phyloP scores from a whole-genome alignment of 2,888 invertebrate genomes.

The Bombylius discolor region DNA sequence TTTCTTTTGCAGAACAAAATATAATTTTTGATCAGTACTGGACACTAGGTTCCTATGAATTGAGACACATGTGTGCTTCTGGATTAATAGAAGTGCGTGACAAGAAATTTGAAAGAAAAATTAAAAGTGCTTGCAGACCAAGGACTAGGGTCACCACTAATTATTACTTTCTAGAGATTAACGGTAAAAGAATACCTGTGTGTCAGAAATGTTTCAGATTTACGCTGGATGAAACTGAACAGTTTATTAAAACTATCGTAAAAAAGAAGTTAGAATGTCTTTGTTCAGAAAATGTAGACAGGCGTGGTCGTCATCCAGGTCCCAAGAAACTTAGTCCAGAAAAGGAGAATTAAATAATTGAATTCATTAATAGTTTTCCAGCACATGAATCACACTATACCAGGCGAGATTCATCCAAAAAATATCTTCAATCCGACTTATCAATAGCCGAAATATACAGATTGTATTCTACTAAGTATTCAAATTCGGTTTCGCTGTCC shows the following conservation, averaged over 20 bases:
- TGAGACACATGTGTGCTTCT: constrained; percentile 1
- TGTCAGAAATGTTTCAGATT: constrained; percentile 15
- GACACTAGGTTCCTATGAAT: constrained; percentile 1
- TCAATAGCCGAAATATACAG: neutral
- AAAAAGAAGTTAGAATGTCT: too few relatives aligned
- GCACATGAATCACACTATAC: neutral
- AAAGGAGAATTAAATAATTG: too few relatives aligned
- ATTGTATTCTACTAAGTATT: neutral
- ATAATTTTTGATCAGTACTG: neutral
- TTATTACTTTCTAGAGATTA: constrained; percentile 11
- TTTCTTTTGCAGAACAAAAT: neutral
- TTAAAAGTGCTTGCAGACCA: constrained; percentile 4
- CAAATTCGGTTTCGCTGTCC: neutral
- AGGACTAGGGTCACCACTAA: constrained; percentile 8
- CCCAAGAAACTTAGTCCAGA: too few relatives aligned
- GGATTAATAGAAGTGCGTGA: constrained; percentile 7
- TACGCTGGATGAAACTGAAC: constrained; percentile 14
- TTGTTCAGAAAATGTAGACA: too few relatives aligned
- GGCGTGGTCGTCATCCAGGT: too few relatives aligned
- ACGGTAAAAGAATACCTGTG: constrained; percentile 12
- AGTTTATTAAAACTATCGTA: too few relatives aligned
- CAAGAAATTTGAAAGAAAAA: constrained; percentile 7
- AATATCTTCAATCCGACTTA: neutral
- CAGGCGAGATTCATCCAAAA: neutral
- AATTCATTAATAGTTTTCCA: neutral